phyloP scores from a whole-genome alignment of 2,797 vertebrate genomes.

The Astyanax mexicanus region DNA sequence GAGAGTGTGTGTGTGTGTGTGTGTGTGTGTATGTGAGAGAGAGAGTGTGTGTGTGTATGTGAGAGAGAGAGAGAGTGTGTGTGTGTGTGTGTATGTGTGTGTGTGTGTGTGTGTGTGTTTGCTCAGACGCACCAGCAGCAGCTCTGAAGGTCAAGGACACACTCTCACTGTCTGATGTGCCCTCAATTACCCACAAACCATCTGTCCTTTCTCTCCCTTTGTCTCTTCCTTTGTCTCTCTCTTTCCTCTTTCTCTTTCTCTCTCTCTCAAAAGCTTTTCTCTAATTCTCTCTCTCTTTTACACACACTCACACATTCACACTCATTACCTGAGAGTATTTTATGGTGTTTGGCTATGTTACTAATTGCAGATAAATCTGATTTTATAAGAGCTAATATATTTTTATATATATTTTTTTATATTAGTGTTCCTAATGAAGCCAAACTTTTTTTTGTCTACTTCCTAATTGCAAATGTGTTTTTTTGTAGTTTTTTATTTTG shows the following conservation, averaged over 20 bases:
- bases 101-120: constrained; percentile 20
- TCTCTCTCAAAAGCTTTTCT: constrained; percentile 30
- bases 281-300: not conserved
- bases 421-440: no score
- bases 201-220: constrained; percentile 59
- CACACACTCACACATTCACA: no score
- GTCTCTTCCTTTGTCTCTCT: constrained; percentile 33
- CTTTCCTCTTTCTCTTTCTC: constrained; percentile 24
- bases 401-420: no score
- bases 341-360: no score
- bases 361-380: no score
- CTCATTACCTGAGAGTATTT: no score
- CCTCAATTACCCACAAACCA: constrained; percentile 68
- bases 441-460: no score
- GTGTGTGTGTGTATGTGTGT: not conserved
- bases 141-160: constrained; percentile 73
- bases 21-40: constrained; percentile 3
- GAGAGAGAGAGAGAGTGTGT: not conserved
- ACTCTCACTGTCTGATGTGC: constrained; percentile 53
- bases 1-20: constrained; percentile 8
- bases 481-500: no score
- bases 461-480: no score
- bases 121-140: constrained; percentile 40
- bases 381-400: no score
- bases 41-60: not conserved